Evolutionary conservation across 2,888 invertebrate species (phyloP), one percentile per base, ranked within the genome.

Genomic region (Stenchaetothrips biformis): DNA sequence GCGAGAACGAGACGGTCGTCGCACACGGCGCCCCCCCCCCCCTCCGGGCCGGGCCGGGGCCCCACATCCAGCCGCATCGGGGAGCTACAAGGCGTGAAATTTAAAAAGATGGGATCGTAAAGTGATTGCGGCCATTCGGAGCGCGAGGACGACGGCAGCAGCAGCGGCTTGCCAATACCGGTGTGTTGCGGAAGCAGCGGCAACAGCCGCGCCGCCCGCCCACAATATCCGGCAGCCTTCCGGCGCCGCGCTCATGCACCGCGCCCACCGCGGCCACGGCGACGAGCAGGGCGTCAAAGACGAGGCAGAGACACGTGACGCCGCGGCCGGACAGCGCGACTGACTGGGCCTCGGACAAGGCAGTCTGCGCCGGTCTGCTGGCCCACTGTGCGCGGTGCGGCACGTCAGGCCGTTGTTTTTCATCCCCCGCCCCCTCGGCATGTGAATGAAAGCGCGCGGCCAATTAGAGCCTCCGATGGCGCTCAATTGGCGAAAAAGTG

Each of bases 91-190:
- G 67, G 67, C 67, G 67, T 74, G 67, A 74, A 74, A 74, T 74
- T 74, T 74, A 74, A 74, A 74, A 74, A 74, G 67, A 74, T 74
- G 67, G 25, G 67, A 74, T 74, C 67, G 67, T 74, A 74, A 74
- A 74, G 21, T 74, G 67, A 74, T 74, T 74, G 21, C 67, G 21
- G 67, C 67, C 21, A 74, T 74, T 74, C 25, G 25, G 67, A 21
- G 67, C 67, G 67, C 67, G 67, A 74, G 25, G 25, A 74, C 67
- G 67, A 13, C 18, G 59, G 4, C 18, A 59, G 59, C 53, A 6
- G 59, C 59, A 59, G 59, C 6, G 59, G 18, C 6, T 18, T 59
- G 59, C 59, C 59, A 13, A 59, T 59, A 59, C 59, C 59, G 59
- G 59, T 59, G 59, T 13, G 59, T 11, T 7, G 67, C 21, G 21